phyloP scores from a whole-genome alignment of 1,140 invertebrate species.

The Druon quercuslanigerum region DNA sequence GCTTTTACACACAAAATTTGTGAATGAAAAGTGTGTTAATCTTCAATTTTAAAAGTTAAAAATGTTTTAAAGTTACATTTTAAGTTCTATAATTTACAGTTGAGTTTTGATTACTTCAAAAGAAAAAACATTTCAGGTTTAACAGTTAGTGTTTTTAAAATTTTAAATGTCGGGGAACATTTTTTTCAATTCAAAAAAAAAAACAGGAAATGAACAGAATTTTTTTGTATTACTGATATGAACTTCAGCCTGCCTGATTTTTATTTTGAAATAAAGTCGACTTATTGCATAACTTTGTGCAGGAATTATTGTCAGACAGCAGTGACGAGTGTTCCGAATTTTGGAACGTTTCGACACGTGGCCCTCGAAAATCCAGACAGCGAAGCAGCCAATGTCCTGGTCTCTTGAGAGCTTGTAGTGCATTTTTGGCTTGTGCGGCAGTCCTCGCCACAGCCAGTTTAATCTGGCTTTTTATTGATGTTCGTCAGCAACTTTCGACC shows the following conservation, averaged over 20 bases:
- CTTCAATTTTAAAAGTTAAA: too few species aligned
- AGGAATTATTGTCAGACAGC: constrained; percentile 76
- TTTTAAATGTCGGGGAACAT: too few species aligned
- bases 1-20: too few species aligned
- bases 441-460: constrained; percentile 81
- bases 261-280: too few species aligned
- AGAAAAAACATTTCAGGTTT: too few species aligned
- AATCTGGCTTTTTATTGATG: constrained; percentile 83
- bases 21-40: too few species aligned
- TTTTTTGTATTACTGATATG: constrained; percentile 20
- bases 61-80: too few species aligned
- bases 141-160: too few species aligned
- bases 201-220: neutral
- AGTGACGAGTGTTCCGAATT: constrained; percentile 77
- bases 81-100: too few species aligned
- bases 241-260: too few species aligned
- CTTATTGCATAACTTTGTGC: constrained; percentile 42
- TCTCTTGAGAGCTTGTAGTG: constrained; percentile 78
- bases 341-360: constrained; percentile 66
- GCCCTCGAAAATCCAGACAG: constrained; percentile 61
- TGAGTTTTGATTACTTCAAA: too few species aligned
- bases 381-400: constrained; percentile 68
- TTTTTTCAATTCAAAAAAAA: too few species aligned
- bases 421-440: constrained; percentile 79
- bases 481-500: constrained; percentile 80